Evolutionary conservation across 1,140 invertebrate species (phyloP).

Genomic region (Halotydeus destructor): DNA sequence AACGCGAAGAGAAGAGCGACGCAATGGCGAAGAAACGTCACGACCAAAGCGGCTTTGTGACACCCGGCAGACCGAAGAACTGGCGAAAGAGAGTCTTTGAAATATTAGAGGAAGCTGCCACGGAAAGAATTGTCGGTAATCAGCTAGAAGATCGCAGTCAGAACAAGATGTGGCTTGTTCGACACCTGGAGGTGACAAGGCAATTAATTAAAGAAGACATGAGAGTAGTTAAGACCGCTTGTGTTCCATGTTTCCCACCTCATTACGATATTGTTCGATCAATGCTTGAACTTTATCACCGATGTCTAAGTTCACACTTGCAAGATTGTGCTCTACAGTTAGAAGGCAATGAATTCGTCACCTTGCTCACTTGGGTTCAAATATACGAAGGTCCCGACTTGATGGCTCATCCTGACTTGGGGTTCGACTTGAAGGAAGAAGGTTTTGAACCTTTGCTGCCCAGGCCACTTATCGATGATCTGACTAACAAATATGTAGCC

Average conservation of each 20-base stretch:
- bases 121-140: slow-evolving; percentile 43
- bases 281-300: slow-evolving; percentile 86
- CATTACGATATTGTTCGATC: slow-evolving; percentile 74
- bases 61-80: slow-evolving; percentile 73
- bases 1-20: slow-evolving; percentile 83
- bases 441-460: slow-evolving; percentile 48
- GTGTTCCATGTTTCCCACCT: slow-evolving; percentile 87
- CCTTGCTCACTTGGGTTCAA: slow-evolving; percentile 67
- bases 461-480: slow-evolving; percentile 43
- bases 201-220: slow-evolving; percentile 76
- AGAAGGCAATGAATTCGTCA: slow-evolving; percentile 90
- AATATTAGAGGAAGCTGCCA: slow-evolving; percentile 61
- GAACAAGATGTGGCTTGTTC: slow-evolving; percentile 90
- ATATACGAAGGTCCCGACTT: slow-evolving; percentile 34
- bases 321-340: slow-evolving; percentile 62
- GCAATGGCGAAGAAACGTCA: slow-evolving; percentile 50
- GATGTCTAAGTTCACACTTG: slow-evolving; percentile 44
- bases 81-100: slow-evolving; percentile 68
- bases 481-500: slow-evolving; percentile 46
- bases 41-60: slow-evolving; percentile 62
- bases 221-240: slow-evolving; percentile 70
- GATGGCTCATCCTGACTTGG: slow-evolving; percentile 65
- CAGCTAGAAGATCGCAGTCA: slow-evolving; percentile 71
- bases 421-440: slow-evolving; percentile 43
- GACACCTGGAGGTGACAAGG: slow-evolving; percentile 45